A percentile compares a stretch with the other conserved stretches of the same genome.
Evolutionary conservation across 2,113 vertebrate genomes (phyloP).

Genomic region (Tonatia bakeri): DNA sequence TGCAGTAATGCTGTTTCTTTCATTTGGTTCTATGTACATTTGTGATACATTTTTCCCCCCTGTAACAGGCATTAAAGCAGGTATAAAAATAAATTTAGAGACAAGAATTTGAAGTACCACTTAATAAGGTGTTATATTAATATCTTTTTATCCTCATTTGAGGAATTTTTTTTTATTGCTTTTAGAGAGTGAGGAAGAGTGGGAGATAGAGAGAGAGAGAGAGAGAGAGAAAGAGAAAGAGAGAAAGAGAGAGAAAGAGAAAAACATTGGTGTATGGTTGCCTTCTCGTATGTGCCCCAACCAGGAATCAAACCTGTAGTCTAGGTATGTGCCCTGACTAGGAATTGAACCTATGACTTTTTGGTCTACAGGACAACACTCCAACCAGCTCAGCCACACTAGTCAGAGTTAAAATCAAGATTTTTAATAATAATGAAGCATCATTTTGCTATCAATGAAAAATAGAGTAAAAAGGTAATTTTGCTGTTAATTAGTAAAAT

Average conservation of each 20-base stretch:
- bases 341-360: too few species aligned
- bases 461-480: neutral
- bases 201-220: too few species aligned
- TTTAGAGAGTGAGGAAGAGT: too few species aligned
- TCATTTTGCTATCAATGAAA: neutral
- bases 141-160: neutral
- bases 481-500: neutral
- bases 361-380: too few species aligned
- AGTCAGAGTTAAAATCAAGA: neutral
- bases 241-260: too few species aligned
- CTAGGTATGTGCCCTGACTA: too few species aligned
- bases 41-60: neutral
- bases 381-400: too few species aligned
- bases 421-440: neutral
- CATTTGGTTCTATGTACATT: neutral
- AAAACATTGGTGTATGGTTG: too few species aligned
- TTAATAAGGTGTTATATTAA: constrained; percentile 20
- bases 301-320: too few species aligned
- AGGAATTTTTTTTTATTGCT: too few species aligned
- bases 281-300: too few species aligned
- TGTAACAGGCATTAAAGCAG: neutral
- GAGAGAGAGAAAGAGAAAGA: too few species aligned
- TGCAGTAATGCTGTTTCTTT: neutral
- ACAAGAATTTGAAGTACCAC: neutral
- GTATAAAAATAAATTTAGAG: neutral